Percentiles rank a stretch among this genome's conserved stretches.
Conservation (phyloP, 1,140 invertebrate genomes). For the Cydia fagiglandana region DNA sequence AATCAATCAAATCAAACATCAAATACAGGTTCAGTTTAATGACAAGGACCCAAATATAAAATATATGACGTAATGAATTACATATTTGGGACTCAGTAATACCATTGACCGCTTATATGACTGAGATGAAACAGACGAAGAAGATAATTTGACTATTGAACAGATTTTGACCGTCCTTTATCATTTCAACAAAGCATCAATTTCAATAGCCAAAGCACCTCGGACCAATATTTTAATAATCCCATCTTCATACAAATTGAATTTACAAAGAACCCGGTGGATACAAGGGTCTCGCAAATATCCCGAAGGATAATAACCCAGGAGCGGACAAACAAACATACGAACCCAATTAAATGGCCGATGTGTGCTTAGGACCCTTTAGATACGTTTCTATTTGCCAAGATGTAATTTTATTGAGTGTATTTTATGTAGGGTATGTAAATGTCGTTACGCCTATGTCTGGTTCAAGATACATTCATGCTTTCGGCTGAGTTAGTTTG, state of each 20-base stretch:
- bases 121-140: not conserved
- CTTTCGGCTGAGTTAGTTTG: not conserved
- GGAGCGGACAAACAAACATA: slow-evolving; percentile 51
- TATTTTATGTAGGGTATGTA: slow-evolving; percentile 27
- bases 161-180: slow-evolving; percentile 2
- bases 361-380: slow-evolving; percentile 57
- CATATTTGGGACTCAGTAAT: not conserved
- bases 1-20: no score
- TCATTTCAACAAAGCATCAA: not conserved
- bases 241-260: slow-evolving; percentile 35
- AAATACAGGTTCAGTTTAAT: no score
- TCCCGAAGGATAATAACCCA: slow-evolving; percentile 49
- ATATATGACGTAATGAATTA: no score
- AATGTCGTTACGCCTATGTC: not conserved
- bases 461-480: not conserved
- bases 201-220: slow-evolving; percentile 13
- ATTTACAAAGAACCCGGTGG: slow-evolving; percentile 32
- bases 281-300: slow-evolving; percentile 50
- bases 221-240: slow-evolving; percentile 24
- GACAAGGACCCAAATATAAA: no score
- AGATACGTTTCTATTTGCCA: slow-evolving; percentile 40
- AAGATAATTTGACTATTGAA: not conserved
- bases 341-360: slow-evolving; percentile 60
- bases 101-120: not conserved
- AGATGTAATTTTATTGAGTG: slow-evolving; percentile 44